phyloP scores from a whole-genome alignment of 2,113 vertebrate genomes.

The Ictalurus furcatus region DNA sequence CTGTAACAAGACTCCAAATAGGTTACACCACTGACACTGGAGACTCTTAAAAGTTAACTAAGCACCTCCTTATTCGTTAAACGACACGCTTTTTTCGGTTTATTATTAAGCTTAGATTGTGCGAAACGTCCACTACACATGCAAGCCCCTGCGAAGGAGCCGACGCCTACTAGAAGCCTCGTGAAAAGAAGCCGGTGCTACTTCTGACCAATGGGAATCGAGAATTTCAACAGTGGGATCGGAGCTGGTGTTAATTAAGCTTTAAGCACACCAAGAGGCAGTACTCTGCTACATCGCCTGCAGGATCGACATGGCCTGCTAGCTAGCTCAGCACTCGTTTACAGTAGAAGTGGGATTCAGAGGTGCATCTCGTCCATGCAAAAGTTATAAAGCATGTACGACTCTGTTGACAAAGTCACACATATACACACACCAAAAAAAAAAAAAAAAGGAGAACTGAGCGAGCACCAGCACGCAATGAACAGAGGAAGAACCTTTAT shows the following conservation, averaged over 20 bases:
- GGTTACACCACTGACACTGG: background rate
- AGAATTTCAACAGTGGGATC: background rate
- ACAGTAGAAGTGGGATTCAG: background rate
- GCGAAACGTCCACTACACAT: background rate
- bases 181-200: background rate
- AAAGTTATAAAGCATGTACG: background rate
- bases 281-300: no score
- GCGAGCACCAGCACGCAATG: background rate
- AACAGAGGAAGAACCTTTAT: constrained; percentile 43
- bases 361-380: background rate
- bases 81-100: background rate
- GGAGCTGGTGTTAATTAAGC: background rate
- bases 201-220: background rate
- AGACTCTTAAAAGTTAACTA: background rate
- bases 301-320: no score
- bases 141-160: background rate
- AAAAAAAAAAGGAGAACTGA: constrained; percentile 38
- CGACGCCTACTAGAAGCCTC: background rate
- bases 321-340: background rate
- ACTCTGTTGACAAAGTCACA: background rate
- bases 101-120: background rate
- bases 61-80: background rate
- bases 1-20: background rate
- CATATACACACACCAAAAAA: background rate
- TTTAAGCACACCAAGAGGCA: background rate